Evolutionary conservation across 2,113 vertebrate species (phyloP), one percentile per base, ranked within the genome.

Genomic region (Coryphaenoides rupestris): DNA sequence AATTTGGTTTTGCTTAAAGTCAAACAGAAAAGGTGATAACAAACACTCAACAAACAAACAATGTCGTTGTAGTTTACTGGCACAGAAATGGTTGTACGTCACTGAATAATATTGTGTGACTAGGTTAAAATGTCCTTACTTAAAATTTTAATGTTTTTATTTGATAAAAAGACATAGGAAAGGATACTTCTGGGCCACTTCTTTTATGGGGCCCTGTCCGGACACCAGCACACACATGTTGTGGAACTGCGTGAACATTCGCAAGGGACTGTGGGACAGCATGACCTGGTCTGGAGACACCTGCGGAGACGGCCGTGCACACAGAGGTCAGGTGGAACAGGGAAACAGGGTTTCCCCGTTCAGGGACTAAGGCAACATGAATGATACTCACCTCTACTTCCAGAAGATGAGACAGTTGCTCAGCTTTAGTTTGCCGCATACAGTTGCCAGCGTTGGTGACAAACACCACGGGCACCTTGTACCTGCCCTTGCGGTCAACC

Each of bases 391-490:
- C 96, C 93, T 97, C 89, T 54, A 94, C 90, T 23, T 90, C 93
- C 33, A 98, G 86, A 47, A 93, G 83, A 58, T 80, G 72, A 3
- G 95, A 94, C 55, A 98, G 88, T 70, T 95, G 93, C 6, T 86
- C 88, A 0, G 96, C 96, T 84, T 95, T 96, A 55, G 82, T 65
- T 17, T 93, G 86, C 28, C 92, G 90, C 78, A 92, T 78, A 75
- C 91, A 92, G 84, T 98, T 98, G 28, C 96, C 95, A 1, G 96
- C 95, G 40, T 98, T 98, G 10, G 96, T 98, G 49, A 98, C 92
- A 75, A 98, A 98, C 61, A 95, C 96, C 68, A 96, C 93, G 0
- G 96, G 96, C n/a, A 96, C 92, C 22, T 82, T 90, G 65, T 95
- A 91, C 69, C 87, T 88, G n/a, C 95, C 95, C 1, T 84, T 52